Percentiles rank a stretch among this genome's conserved stretches.
Conservation (phyloP, 2,888 invertebrate species). For the Muschampia plurimacula region DNA sequence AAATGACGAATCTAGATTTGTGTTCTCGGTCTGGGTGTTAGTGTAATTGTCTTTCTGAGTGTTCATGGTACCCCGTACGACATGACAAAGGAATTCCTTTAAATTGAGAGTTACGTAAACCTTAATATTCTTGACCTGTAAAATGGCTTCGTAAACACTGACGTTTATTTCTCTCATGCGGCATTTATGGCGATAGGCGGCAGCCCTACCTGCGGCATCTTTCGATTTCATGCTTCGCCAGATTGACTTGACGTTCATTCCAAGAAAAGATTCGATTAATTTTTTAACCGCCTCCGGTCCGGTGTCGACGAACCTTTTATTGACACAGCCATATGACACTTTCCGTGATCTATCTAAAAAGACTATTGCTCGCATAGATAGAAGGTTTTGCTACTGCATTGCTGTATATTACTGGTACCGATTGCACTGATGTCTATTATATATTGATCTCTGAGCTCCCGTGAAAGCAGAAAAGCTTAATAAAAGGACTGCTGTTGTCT, state of each 20-base stretch:
- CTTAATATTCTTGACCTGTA: slow-evolving; percentile 9
- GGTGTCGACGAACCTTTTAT: slow-evolving; percentile 12
- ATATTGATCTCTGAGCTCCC: neutral
- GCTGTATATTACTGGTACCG: neutral
- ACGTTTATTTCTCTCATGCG: neutral
- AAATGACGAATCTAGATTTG: too few species aligned
- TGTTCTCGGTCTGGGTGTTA: too few species aligned
- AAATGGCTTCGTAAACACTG: slow-evolving; percentile 16
- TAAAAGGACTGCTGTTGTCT: too few species aligned
- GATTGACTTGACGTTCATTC: slow-evolving; percentile 54
- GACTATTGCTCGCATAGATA: neutral
- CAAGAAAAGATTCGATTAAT: slow-evolving; percentile 52
- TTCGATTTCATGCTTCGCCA: slow-evolving; percentile 63
- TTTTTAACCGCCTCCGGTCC: slow-evolving; percentile 26
- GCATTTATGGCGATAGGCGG: slow-evolving; percentile 24
- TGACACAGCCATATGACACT: slow-evolving; percentile 3
- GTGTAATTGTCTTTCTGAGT: too few species aligned
- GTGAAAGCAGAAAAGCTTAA: neutral
- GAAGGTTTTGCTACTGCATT: neutral
- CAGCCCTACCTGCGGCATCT: slow-evolving; percentile 48
- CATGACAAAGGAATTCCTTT: neutral
- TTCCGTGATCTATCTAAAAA: neutral
- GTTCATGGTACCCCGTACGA: too few species aligned
- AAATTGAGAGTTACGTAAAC: neutral
- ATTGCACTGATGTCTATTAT: neutral